Conservation (phyloP, 2,797 vertebrate species). For the Tadarida brasiliensis region DNA sequence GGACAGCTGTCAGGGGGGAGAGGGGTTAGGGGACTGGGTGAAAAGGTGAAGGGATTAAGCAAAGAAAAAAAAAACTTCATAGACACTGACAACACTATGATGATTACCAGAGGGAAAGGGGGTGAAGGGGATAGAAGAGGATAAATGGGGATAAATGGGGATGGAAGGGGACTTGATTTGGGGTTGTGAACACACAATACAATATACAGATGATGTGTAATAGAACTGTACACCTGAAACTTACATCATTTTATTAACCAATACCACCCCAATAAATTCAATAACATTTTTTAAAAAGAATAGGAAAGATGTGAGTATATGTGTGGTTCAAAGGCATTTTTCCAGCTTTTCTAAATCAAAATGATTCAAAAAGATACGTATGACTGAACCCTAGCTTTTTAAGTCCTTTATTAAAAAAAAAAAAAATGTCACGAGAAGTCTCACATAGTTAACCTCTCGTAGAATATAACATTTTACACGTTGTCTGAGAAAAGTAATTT, state of each 20-base stretch:
- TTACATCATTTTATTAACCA: background rate
- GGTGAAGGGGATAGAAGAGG: background rate
- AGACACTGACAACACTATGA: background rate
- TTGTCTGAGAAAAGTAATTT: slow-evolving; percentile 20
- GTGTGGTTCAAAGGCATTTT: background rate
- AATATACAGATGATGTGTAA: background rate
- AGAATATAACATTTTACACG: background rate
- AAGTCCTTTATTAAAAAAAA: background rate
- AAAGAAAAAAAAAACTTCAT: background rate
- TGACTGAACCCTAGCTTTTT: background rate
- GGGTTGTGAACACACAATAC: background rate
- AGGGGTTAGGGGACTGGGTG: background rate
- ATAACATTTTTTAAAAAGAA: background rate
- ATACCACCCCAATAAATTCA: background rate
- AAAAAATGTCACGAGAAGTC: background rate
- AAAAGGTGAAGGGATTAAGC: background rate
- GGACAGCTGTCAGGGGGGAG: background rate
- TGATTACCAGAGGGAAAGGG: background rate
- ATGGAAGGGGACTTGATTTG: background rate
- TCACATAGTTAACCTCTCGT: background rate
- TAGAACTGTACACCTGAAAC: background rate
- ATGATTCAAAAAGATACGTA: background rate
- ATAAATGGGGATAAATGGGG: background rate
- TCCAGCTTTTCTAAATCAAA: background rate
- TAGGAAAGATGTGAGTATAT: background rate